These are phyloP conservation scores for Florisuga fusca DNA, from an alignment of 2,797 vertebrate genomes.

Conservation along the genomic window DNA sequence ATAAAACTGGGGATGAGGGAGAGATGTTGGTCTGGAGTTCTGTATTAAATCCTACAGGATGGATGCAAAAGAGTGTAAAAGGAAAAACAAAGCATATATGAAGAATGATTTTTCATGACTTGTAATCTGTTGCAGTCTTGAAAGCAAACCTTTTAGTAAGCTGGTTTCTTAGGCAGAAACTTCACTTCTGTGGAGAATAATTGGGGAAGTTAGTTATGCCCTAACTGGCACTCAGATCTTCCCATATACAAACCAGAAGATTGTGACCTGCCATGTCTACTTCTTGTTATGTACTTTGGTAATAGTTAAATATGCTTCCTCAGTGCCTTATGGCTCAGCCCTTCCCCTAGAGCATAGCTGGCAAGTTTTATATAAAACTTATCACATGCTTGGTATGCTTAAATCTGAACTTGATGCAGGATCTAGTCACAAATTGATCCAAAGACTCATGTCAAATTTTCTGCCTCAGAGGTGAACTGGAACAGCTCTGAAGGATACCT, in stretches of 20 bases:
- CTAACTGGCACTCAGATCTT: background rate
- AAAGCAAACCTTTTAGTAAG: background rate
- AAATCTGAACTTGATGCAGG: background rate
- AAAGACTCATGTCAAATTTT: background rate
- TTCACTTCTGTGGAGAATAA: background rate
- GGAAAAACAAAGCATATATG: background rate
- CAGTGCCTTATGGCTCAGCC: background rate
- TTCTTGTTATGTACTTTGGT: background rate
- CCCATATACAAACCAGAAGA: accelerated
- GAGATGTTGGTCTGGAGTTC: background rate
- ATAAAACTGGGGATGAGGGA: background rate
- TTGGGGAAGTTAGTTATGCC: background rate
- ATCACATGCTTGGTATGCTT: background rate
- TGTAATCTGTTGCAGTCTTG: background rate
- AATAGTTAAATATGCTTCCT: background rate
- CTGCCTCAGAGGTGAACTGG: background rate
- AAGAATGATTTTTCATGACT: background rate
- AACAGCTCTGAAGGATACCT: background rate
- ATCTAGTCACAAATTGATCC: background rate
- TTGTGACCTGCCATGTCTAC: accelerated
- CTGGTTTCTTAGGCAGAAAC: background rate
- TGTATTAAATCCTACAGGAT: background rate
- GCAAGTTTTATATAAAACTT: background rate
- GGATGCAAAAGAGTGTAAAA: background rate
- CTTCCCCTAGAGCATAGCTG: background rate